A percentile compares a stretch with the other conserved stretches of the same genome.
These are phyloP conservation scores for Acanthococcus lagerstroemiae DNA, from an alignment of 2,888 invertebrate species.

Conservation along the genomic window DNA sequence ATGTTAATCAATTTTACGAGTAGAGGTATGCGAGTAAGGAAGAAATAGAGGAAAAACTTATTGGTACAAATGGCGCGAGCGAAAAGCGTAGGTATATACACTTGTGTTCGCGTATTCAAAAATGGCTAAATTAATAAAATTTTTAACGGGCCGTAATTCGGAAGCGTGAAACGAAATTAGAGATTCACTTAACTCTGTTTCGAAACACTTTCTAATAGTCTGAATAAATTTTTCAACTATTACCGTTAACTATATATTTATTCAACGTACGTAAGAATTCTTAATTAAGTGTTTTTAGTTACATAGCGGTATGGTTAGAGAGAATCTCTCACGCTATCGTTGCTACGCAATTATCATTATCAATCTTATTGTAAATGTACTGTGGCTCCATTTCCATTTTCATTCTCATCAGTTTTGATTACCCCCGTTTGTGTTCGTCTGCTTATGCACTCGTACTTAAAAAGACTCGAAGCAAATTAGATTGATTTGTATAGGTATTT, in stretches of 20 bases:
- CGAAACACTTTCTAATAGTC: not conserved
- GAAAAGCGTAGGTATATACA: too few species aligned
- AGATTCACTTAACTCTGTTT: not conserved
- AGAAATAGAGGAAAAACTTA: not conserved
- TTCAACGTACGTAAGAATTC: not conserved
- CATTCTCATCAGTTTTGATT: too few species aligned
- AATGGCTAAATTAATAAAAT: not conserved
- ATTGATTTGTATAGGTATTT: too few species aligned
- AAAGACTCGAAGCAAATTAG: too few species aligned
- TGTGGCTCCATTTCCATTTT: too few species aligned
- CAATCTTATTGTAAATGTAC: too few species aligned
- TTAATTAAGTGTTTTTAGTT: not conserved
- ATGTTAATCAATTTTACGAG: not conserved
- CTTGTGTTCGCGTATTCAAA: not conserved
- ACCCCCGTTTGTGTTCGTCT: too few species aligned
- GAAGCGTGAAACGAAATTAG: not conserved
- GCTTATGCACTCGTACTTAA: too few species aligned
- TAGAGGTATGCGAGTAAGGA: not conserved
- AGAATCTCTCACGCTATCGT: too few species aligned
- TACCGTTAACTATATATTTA: not conserved
- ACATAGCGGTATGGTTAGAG: too few species aligned
- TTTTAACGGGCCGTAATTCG: not conserved
- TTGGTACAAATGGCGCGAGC: not conserved
- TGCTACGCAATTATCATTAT: too few species aligned
- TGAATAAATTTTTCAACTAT: not conserved